These are phyloP conservation scores for Drosophila anceps DNA, from an alignment of 2,888 invertebrate species.

Conservation along the genomic window DNA sequence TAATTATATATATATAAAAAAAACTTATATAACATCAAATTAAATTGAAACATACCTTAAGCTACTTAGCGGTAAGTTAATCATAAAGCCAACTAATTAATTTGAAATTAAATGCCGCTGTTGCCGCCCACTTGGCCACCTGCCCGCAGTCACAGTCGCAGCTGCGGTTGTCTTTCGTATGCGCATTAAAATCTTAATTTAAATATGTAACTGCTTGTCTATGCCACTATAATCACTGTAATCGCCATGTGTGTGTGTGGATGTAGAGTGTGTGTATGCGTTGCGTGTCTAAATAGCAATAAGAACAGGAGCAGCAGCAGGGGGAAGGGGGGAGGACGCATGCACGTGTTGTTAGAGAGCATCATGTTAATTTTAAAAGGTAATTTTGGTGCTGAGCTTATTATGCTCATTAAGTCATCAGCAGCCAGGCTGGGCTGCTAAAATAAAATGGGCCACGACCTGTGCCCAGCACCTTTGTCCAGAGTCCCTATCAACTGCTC, in stretches of 20 bases:
- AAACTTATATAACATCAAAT: neutral
- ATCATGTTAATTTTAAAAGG: conserved; percentile 81
- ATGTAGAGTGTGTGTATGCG: conserved; percentile 16
- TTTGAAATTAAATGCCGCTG: conserved; percentile 56
- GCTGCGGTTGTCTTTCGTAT: conserved; percentile 46
- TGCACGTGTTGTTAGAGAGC: conserved; percentile 35
- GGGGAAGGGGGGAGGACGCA: neutral
- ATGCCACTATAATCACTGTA: conserved; percentile 67
- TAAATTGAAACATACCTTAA: conserved; percentile 23
- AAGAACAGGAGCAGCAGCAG: neutral
- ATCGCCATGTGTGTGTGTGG: conserved; percentile 53
- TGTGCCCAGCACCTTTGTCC: conserved; percentile 23
- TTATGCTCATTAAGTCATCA: conserved; percentile 81
- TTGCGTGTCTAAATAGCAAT: conserved; percentile 27
- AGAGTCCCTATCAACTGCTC: conserved; percentile 26
- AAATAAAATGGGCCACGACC: conserved; percentile 47
- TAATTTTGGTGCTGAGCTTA: conserved; percentile 79
- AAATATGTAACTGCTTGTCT: conserved; percentile 77
- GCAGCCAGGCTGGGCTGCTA: conserved; percentile 23
- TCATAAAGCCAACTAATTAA: conserved; percentile 63
- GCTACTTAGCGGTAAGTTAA: conserved; percentile 53
- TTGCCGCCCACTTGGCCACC: neutral
- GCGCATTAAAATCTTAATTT: conserved; percentile 78
- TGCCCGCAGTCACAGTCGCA: conserved; percentile 15
- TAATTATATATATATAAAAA: neutral